A percentile compares a stretch with the other conserved stretches of the same genome.
phyloP scores from a whole-genome alignment of 2,113 vertebrate species.

The Athene noctua region DNA sequence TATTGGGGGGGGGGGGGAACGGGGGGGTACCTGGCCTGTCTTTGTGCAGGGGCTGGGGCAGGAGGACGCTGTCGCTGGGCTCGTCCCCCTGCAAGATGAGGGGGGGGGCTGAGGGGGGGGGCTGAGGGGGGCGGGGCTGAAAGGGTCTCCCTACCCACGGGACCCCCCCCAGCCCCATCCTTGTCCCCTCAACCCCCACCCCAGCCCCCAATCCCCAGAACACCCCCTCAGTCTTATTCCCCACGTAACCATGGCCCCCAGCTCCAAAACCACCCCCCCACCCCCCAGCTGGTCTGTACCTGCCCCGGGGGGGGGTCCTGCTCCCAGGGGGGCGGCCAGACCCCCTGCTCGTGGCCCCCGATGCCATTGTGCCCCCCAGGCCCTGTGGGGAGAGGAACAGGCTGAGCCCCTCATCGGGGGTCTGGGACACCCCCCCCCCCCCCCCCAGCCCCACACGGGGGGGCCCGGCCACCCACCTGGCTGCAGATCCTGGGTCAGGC shows the following conservation, averaged over 20 bases:
- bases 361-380: background rate
- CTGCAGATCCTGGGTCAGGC: background rate
- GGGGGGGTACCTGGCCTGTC: background rate
- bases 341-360: background rate
- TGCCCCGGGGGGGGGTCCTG: background rate
- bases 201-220: background rate
- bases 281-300: background rate
- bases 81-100: background rate
- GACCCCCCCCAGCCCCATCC: background rate
- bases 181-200: background rate
- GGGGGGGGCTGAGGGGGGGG: too few species aligned
- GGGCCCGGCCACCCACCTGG: background rate
- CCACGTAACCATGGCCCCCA: background rate
- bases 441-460: background rate
- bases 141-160: background rate
- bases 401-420: background rate
- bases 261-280: background rate
- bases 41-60: background rate
- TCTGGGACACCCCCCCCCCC: background rate
- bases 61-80: background rate
- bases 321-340: background rate
- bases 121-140: too few species aligned
- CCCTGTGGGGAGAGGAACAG: background rate
- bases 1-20: too few species aligned
- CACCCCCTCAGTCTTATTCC: too few species aligned